Base-by-base conservation (phyloP, 2,113 vertebrate species). In the Sander lucioperca region DNA sequence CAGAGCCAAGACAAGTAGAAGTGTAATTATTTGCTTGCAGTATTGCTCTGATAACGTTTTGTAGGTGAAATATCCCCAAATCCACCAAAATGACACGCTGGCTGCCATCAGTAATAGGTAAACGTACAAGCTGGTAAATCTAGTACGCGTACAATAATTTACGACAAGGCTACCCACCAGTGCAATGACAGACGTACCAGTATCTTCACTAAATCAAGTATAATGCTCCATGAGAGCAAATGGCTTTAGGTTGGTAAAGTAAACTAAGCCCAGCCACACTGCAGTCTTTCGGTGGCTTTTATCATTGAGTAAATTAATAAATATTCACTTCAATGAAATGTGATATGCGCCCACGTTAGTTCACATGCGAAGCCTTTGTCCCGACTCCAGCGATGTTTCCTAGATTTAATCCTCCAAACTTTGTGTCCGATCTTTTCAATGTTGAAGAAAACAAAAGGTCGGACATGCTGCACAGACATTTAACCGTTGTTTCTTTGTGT, bases 111-210 rank as follows among this genome's bases (percentile, higher is more conserved):
- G 69, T 53, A 62, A 74, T 8, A 63, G 54, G 39, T 61, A 43
- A 50, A 77, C 2, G 54, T 51, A 51, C 15, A 23, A 61, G 61
- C 47, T 48, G 50, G 63, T 12, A 53, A 39, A 50, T 66, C 23
- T 57, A 74, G 68, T 65, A 79, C 53, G 77, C 11, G n/a, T 53
- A 74, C 25, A 5, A 65, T 56, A 57, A 66, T 66, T 72, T 74
- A 76, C 48, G 19, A 83, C 25, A 73, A 36, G 47, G 67, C 70
- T 50, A 27, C 56, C 62, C 25, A 79, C 63, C 79, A 86, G 83
- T 83, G 84, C 58, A 88, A 81, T 43, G 74, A 87, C 73, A 77
- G 19, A 77, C 33, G 21, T 59, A 65, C 71, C 70, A 72, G 64
- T 51, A 30, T 81, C 51, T 64, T 77, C 39, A 59, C 67, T 48